Evolutionary conservation across 2,888 invertebrate genomes (phyloP).

Genomic region (Lithophane ornitopus): DNA sequence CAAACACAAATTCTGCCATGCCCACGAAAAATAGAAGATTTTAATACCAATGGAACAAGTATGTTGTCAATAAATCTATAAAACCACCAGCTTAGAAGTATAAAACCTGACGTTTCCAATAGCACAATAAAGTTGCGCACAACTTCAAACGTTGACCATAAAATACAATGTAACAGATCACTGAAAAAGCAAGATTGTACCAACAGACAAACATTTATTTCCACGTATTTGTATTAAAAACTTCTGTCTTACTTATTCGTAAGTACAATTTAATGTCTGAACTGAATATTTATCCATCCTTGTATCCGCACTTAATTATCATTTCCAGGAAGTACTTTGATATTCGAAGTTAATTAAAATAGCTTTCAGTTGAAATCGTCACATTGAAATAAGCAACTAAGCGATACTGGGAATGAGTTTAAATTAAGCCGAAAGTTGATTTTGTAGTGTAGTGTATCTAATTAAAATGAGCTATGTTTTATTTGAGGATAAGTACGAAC

Average conservation of each 20-base stretch:
- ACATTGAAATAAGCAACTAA: not conserved
- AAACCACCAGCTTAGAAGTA: not conserved
- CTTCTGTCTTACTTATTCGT: conserved; percentile 2
- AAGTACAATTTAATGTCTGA: conserved; percentile 12
- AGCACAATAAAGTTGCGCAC: conserved; percentile 4
- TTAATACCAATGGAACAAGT: not conserved
- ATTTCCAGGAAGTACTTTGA: conserved; percentile 70
- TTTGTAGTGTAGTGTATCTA: not conserved
- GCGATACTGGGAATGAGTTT: not conserved
- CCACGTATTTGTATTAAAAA: conserved; percentile 27
- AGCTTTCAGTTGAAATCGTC: conserved; percentile 63
- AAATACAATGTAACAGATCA: conserved; percentile 46
- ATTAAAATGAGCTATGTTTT: not conserved
- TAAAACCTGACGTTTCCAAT: not conserved
- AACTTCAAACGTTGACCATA: conserved; percentile 33
- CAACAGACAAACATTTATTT: conserved; percentile 10
- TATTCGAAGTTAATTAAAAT: conserved; percentile 67
- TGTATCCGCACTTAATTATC: conserved; percentile 62
- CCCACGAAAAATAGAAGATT: not conserved
- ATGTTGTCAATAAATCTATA: not conserved
- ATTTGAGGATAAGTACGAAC: not conserved
- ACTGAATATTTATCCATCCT: conserved; percentile 12
- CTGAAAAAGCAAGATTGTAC: conserved; percentile 18
- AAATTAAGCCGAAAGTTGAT: not conserved
- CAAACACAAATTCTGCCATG: not conserved